Percentiles rank a stretch among this genome's conserved stretches.
Conservation (phyloP, 2,113 vertebrate genomes). For the Psittacara wagleri region DNA sequence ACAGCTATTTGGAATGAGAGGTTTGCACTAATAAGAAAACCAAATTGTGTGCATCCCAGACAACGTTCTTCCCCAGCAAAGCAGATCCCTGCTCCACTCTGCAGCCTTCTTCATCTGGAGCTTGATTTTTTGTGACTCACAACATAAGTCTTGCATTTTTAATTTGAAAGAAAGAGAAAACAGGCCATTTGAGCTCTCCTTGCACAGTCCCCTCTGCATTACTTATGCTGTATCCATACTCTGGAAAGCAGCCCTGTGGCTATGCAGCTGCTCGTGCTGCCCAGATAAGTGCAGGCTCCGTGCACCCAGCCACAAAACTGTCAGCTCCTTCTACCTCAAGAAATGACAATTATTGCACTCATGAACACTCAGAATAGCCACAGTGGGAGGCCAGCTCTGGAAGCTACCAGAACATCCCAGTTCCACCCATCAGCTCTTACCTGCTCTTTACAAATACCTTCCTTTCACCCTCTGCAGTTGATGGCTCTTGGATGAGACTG, state of each 20-base stretch:
- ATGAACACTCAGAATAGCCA: neutral
- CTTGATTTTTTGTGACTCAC: constrained; percentile 19
- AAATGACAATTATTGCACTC: constrained; percentile 8
- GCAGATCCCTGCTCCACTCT: neutral
- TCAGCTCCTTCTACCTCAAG: neutral
- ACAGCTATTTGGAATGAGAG: constrained; percentile 1
- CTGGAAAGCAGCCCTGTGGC: constrained; percentile 44
- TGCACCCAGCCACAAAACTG: neutral
- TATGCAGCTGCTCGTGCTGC: constrained; percentile 32
- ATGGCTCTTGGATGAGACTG: neutral
- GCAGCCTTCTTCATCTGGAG: neutral
- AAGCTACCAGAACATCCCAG: neutral
- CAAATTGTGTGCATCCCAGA: neutral
- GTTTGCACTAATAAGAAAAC: constrained; percentile 25
- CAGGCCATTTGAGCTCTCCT: constrained; percentile 9
- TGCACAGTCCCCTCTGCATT: neutral
- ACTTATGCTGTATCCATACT: neutral
- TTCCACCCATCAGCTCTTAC: neutral
- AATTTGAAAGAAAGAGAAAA: constrained; percentile 34
- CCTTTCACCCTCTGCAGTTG: neutral
- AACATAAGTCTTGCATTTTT: constrained; percentile 48
- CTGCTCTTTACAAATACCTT: neutral
- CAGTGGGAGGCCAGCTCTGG: neutral
- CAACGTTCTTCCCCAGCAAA: neutral
- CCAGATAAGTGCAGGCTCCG: constrained; percentile 22